Percentiles rank a stretch among this genome's conserved stretches.
Evolutionary conservation across 2,888 invertebrate genomes (phyloP).

Genomic region (Aphidius colemani): DNA sequence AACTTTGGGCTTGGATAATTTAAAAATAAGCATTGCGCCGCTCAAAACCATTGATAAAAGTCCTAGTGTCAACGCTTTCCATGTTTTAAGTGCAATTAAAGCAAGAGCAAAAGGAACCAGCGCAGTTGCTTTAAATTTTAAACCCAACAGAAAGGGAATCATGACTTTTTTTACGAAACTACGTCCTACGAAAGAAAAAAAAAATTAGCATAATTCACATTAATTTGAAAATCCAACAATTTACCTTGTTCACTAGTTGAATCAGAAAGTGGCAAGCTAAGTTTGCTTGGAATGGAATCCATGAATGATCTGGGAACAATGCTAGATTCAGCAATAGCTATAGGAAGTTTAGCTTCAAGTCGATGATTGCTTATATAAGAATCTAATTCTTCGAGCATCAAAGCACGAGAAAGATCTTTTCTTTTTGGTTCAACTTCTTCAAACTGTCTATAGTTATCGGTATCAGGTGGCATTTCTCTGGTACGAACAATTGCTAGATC

Average conservation of each 20-base stretch:
- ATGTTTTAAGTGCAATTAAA: conserved; percentile 83
- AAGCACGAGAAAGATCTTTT: conserved; percentile 53
- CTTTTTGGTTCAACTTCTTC: conserved; percentile 50
- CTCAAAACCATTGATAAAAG: conserved; percentile 82
- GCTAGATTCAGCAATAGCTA: conserved; percentile 61
- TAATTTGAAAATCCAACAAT: conserved; percentile 16
- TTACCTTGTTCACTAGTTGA: conserved; percentile 58
- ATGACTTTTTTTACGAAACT: conserved; percentile 83
- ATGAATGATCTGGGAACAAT: conserved; percentile 70
- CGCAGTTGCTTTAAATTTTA: conserved; percentile 85
- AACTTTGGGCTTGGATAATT: conserved; percentile 84
- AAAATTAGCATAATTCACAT: conserved; percentile 14
- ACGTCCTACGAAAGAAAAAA: conserved; percentile 67
- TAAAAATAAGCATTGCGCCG: conserved; percentile 84
- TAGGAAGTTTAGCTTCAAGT: conserved; percentile 76
- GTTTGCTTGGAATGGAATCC: conserved; percentile 68
- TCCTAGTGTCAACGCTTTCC: conserved; percentile 87
- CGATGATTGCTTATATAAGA: conserved; percentile 76
- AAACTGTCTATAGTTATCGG: conserved; percentile 56
- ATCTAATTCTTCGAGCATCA: conserved; percentile 75
- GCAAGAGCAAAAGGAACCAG: conserved; percentile 81
- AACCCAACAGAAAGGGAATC: conserved; percentile 82
- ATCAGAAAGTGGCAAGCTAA: conserved; percentile 73
- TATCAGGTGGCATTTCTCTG: conserved; percentile 54
- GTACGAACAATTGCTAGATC: conserved; percentile 75